A percentile compares a stretch with the other conserved stretches of the same genome.
Evolutionary conservation across 2,888 invertebrate species (phyloP).

Genomic region (Carcina quercana): DNA sequence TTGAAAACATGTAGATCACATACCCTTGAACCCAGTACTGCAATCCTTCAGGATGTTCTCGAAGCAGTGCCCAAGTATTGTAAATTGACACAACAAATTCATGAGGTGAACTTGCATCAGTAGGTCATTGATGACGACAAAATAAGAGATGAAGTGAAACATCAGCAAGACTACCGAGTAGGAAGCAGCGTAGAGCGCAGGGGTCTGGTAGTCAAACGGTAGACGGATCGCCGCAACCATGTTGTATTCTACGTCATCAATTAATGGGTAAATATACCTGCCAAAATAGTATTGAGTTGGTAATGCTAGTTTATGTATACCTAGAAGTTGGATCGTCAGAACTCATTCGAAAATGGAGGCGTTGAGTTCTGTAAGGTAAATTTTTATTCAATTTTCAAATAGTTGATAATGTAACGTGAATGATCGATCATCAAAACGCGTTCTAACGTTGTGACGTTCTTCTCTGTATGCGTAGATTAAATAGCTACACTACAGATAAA

Average conservation of each 20-base stretch:
- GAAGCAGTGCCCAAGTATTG: conserved; percentile 17
- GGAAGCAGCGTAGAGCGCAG: conserved; percentile 12
- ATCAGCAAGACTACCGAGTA: conserved; percentile 11
- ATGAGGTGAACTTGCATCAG: conserved; percentile 17
- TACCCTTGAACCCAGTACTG: conserved; percentile 4
- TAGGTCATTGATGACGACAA: conserved; percentile 18
- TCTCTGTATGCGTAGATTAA: too few species aligned
- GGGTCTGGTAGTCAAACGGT: conserved; percentile 14
- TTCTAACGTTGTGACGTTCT: too few species aligned
- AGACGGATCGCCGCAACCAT: conserved; percentile 11
- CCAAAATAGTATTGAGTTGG: too few species aligned
- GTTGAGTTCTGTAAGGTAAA: too few species aligned
- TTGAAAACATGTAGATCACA: not conserved
- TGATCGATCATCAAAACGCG: too few species aligned
- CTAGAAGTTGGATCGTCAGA: too few species aligned
- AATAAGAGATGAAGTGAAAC: conserved; percentile 16
- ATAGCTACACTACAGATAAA: too few species aligned
- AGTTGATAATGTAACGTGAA: too few species aligned
- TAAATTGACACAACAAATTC: conserved; percentile 19
- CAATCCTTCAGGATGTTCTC: conserved; percentile 15
- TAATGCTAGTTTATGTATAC: too few species aligned
- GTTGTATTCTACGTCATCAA: conserved; percentile 20
- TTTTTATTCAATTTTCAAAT: too few species aligned
- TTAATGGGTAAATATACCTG: conserved; percentile 18
- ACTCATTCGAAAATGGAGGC: too few species aligned